Evolutionary conservation across 1,140 invertebrate species (phyloP).

Genomic region (Zeugodacus cucurbitae): DNA sequence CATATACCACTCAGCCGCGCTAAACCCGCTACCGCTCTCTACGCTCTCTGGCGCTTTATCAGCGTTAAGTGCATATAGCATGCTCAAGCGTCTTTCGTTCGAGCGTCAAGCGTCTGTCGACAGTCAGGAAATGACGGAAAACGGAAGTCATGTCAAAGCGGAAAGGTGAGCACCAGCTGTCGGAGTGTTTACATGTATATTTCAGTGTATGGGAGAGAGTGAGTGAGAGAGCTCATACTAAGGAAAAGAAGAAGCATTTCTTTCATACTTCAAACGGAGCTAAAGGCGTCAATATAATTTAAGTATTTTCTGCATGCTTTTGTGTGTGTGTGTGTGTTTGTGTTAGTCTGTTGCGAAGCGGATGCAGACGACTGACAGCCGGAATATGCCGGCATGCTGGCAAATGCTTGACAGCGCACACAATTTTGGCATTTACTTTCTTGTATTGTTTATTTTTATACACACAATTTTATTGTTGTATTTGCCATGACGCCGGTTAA

Average conservation of each 20-base stretch:
- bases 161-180: slow-evolving; percentile 37
- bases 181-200: background rate
- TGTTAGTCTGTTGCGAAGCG: background rate
- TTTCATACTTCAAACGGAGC: background rate
- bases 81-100: background rate
- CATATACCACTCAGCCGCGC: background rate
- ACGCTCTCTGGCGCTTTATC: background rate
- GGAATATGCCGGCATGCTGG: slow-evolving; percentile 1
- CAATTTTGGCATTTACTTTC: background rate
- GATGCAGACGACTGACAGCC: slow-evolving; percentile 30
- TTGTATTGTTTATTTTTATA: background rate
- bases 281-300: background rate
- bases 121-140: slow-evolving; percentile 18
- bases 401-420: slow-evolving; percentile 11
- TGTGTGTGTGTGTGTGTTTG: background rate
- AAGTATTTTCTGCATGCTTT: background rate
- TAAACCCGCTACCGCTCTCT: background rate
- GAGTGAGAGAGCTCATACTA: no score
- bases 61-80: background rate
- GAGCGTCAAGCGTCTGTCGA: slow-evolving; percentile 17
- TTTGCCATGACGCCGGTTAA: background rate
- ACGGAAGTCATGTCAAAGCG: slow-evolving; percentile 31
- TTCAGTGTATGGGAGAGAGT: background rate
- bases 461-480: background rate
- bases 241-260: background rate